Base-by-base conservation (phyloP, 2,113 vertebrate species). In the Scalopus aquaticus region DNA sequence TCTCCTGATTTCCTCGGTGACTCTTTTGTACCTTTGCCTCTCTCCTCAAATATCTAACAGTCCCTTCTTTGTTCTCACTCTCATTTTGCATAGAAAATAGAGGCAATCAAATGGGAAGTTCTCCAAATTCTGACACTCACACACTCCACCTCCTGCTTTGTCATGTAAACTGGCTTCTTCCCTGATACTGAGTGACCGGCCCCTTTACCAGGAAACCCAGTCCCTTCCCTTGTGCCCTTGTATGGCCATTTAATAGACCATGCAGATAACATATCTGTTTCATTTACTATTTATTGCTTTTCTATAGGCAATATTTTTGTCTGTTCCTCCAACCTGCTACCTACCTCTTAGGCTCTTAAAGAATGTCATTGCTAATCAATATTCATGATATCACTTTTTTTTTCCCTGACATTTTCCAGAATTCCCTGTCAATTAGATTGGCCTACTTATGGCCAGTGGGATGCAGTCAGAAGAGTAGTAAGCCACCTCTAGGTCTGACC, bases 321-420 rank as follows among this genome's bases (percentile, higher is more conserved):
- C 39, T 16, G 7, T 74, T 46, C 19, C 28, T 37, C 39, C 30
- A 35, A 56, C 26, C 32, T 3, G 26, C 15, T 20, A 42, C 3
- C 19, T 13, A 51, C 30, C n/a, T 28, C 9, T 26, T 24, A 73
- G 39, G 44, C 5, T 9, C 78, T 86, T 37, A 83, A 60, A 56
- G 19, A 86, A 82, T 44, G 39, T 9, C 42, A 15, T n/a, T 42
- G 24, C 22, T 83, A 44, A 65, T 72, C 54, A 54, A 79, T 28
- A 73, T 49, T 24, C 54, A 8, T 46, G 4, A 67, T 67, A 64
- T 56, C 39, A 16, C 54, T 56, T 56, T 67, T 87, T 65, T 73
- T 81, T 83, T 44, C 69, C 19, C n/a, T n/a, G 24, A 3, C 51
- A 44, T 77, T 92, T 85, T 82, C 54, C 73, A 95, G 78, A 88